These are phyloP conservation scores for Drosophila seclusa DNA, from an alignment of 2,888 invertebrate species.

Conservation along the genomic window DNA sequence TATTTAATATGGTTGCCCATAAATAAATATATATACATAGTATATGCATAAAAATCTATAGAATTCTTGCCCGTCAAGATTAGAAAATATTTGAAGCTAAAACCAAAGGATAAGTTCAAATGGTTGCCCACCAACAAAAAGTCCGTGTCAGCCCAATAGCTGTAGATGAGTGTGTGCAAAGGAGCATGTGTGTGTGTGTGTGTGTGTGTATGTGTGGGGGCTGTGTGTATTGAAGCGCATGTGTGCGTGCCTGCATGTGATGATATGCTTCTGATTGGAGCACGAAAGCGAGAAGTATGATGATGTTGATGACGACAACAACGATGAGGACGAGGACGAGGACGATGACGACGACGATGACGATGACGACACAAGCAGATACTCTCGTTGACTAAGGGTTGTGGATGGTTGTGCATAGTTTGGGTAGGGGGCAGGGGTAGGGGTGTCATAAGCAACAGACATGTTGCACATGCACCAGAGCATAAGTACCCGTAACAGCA, in stretches of 20 bases:
- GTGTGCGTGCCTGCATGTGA: conserved; percentile 36
- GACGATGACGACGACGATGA: conserved; percentile 50
- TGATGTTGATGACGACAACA: conserved; percentile 74
- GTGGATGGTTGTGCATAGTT: not conserved
- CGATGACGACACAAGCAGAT: conserved; percentile 12
- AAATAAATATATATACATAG: conserved; percentile 21
- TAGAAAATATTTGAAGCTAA: conserved; percentile 48
- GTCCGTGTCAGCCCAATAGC: conserved; percentile 6
- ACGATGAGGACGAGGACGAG: conserved; percentile 35
- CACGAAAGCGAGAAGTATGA: conserved; percentile 74
- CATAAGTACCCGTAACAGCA: conserved; percentile 66
- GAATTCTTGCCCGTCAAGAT: conserved; percentile 38
- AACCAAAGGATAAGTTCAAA: conserved; percentile 44
- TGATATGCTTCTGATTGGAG: conserved; percentile 75
- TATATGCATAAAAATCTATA: conserved; percentile 47
- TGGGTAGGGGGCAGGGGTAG: not conserved
- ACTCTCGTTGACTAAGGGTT: not conserved
- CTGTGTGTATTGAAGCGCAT: not conserved
- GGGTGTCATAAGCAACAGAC: conserved; percentile 76
- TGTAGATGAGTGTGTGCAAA: conserved; percentile 31
- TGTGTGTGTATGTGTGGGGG: conserved; percentile 12
- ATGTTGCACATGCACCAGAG: conserved; percentile 76
- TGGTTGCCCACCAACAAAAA: conserved; percentile 17
- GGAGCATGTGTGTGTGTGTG: conserved; percentile 32
- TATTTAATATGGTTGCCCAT: conserved; percentile 30